Evolutionary conservation across 2,888 invertebrate genomes (phyloP), one percentile per base, ranked within the genome.

Genomic region (Colostygia pectinataria): DNA sequence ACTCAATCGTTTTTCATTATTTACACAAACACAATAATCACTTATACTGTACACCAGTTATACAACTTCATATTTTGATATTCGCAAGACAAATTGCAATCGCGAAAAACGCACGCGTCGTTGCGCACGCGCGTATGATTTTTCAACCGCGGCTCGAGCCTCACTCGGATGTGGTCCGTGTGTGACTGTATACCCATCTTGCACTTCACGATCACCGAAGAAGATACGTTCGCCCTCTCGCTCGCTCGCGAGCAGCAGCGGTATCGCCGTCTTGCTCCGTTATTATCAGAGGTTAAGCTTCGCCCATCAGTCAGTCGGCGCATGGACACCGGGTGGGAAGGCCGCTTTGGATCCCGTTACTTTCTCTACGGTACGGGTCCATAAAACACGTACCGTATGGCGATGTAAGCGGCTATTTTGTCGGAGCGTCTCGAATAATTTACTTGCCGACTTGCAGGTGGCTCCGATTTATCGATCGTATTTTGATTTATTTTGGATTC

Each of bases 171-270:
- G 82, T 77, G 86, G 90, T 80, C 82, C 84, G 88, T 84, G 80
- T 88, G 87, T 87, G 88, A 88, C 90, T 89, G 89, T 85, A 81
- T 80, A 84, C 84, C 83, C 87, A 89, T 89, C 89, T 87, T 83
- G 85, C 82, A 84, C 87, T 84, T 86, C 83, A 77, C 86, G 87
- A 85, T 86, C 85, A 82, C 84, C 85, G 87, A 89, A 89, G 89
- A 90, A 86, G 90, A 89, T 81, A 83, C 89, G 71, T 77, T 68
- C 50, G 27, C 66, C 61, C 54, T 87, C 85, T 59, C 77, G 53
- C 68, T 88, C 79, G 53, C 71, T 44, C 80, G 18, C 52, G 13
- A 25, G 23, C 38, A 14, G 46, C 41, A 52, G 43, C 45, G 54
- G 62, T 80, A 73, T 71, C 25, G 58, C 71, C 57, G 66, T 86